Percentiles rank a stretch among this genome's conserved stretches.
Conservation (phyloP, 2,113 vertebrate species). For the Paraplagusia blochii region DNA sequence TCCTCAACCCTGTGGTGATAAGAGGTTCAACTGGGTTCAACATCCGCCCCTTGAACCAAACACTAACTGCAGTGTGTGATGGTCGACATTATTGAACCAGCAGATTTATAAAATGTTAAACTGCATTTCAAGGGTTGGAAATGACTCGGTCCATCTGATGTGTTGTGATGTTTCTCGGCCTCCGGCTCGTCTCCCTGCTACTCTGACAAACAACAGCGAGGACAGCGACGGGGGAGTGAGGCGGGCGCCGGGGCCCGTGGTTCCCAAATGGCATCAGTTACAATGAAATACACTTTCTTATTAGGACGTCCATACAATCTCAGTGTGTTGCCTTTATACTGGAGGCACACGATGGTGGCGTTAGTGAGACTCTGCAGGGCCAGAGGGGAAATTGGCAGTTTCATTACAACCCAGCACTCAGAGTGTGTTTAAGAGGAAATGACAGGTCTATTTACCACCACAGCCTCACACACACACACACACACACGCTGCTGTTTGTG, state of each 20-base stretch:
- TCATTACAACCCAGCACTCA: slow-evolving; percentile 56
- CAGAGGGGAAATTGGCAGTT: slow-evolving; percentile 43
- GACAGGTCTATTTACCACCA: slow-evolving; percentile 59
- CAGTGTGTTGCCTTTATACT: slow-evolving; percentile 30
- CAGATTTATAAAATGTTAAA: too few relatives aligned
- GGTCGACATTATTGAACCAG: too few relatives aligned
- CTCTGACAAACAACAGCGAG: too few relatives aligned
- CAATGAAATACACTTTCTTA: slow-evolving; percentile 45
- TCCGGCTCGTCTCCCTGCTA: too few relatives aligned
- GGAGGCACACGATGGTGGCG: slow-evolving; percentile 6
- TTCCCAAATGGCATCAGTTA: slow-evolving; percentile 30
- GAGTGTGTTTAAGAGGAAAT: slow-evolving; percentile 52
- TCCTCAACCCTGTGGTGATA: too few relatives aligned
- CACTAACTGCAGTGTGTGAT: too few relatives aligned
- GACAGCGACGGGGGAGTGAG: too few relatives aligned
- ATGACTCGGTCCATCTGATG: too few relatives aligned
- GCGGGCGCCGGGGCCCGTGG: neutral
- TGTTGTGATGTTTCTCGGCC: too few relatives aligned
- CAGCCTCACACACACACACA: neutral
- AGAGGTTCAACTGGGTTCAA: too few relatives aligned
- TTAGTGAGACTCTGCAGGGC: slow-evolving; percentile 17
- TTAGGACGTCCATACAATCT: slow-evolving; percentile 30
- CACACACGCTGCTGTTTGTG: neutral
- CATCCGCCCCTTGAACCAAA: too few relatives aligned
- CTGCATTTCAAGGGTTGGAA: too few relatives aligned